phyloP scores from a whole-genome alignment of 2,113 vertebrate genomes.

The Budorcas taxicolor region DNA sequence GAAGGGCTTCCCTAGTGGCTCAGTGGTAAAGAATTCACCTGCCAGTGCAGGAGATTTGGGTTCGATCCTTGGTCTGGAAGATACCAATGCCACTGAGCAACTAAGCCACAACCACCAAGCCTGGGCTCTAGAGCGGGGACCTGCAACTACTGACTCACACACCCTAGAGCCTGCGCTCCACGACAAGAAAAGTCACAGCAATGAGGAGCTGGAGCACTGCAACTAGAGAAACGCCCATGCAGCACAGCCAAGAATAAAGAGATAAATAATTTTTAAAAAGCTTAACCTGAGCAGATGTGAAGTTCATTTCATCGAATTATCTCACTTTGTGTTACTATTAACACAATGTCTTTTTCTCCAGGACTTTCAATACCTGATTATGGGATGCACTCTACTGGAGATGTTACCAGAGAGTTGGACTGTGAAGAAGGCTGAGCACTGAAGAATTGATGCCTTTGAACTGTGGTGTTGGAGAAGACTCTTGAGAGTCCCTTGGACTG shows the following conservation, averaged over 20 bases:
- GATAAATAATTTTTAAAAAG: background rate
- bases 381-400: background rate
- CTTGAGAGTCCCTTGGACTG: too few species aligned
- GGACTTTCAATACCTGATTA: background rate
- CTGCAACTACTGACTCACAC: background rate
- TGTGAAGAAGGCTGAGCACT: too few species aligned
- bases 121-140: background rate
- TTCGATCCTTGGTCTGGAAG: background rate
- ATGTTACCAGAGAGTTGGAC: background rate
- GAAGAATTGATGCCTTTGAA: too few species aligned
- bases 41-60: background rate
- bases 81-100: background rate
- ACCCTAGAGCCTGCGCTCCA: background rate
- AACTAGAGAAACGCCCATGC: background rate
- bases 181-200: background rate
- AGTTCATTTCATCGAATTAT: background rate
- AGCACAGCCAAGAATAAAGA: background rate
- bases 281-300: background rate
- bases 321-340: background rate
- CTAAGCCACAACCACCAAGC: background rate
- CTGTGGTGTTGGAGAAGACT: too few species aligned
- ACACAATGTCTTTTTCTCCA: background rate
- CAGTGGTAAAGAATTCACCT: background rate
- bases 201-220: background rate
- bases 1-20: background rate